These are phyloP conservation scores for Lordiphosa clarofinis DNA, from an alignment of 1,140 invertebrate species.

Conservation along the genomic window DNA sequence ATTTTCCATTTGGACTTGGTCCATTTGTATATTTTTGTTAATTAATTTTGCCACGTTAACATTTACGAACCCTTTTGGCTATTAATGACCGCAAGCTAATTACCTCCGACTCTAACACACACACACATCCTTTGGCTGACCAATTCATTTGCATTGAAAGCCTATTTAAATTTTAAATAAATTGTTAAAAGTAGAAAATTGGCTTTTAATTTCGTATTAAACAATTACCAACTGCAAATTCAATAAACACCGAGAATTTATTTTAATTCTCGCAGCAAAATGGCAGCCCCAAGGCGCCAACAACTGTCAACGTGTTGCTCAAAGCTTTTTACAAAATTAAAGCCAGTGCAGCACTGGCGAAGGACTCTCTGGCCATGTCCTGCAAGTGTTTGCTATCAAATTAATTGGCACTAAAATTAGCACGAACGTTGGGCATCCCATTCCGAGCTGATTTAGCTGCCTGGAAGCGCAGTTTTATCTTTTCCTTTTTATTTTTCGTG, in stretches of 20 bases:
- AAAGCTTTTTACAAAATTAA: conserved; percentile 73
- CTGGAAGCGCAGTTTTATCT: conserved; percentile 5
- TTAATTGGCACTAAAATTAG: conserved; percentile 77
- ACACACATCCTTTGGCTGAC: conserved; percentile 26
- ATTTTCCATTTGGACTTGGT: conserved; percentile 2
- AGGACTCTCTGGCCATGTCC: conserved; percentile 22
- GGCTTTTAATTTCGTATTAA: conserved; percentile 72
- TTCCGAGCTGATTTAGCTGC: conserved; percentile 40
- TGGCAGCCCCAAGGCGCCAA: conserved; percentile 42
- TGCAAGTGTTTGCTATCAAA: conserved; percentile 71
- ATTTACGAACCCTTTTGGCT: conserved; percentile 41
- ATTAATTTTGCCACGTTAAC: conserved; percentile 53
- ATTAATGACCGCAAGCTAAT: conserved; percentile 52
- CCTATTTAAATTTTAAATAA: conserved; percentile 71
- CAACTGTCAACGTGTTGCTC: conserved; percentile 36
- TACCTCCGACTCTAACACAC: conserved; percentile 14
- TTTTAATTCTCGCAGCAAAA: conserved; percentile 58
- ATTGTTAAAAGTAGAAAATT: conserved; percentile 9
- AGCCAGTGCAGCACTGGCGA: conserved; percentile 9
- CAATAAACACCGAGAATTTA: conserved; percentile 71
- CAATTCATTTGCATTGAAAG: conserved; percentile 60
- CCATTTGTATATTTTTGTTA: conserved; percentile 21
- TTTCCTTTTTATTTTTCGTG: not conserved
- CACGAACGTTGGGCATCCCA: conserved; percentile 36
- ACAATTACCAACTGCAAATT: conserved; percentile 69